These are phyloP conservation scores for Battus philenor DNA, from an alignment of 1,140 invertebrate species.

Conservation along the genomic window DNA sequence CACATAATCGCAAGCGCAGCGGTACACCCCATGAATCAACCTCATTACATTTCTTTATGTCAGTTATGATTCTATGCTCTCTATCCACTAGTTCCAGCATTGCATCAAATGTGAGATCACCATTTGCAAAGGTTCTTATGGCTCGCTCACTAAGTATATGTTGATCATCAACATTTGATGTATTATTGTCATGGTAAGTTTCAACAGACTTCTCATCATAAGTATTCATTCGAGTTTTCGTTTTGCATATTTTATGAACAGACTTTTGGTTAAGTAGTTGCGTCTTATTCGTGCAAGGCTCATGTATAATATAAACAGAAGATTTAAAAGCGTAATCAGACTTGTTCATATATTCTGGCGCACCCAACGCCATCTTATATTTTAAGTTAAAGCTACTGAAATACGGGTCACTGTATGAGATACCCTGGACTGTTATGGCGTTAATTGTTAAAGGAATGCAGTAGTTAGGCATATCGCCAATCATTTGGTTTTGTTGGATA, in stretches of 20 bases:
- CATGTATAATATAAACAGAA: slow-evolving; percentile 76
- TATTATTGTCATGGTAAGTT: slow-evolving; percentile 70
- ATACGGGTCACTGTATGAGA: slow-evolving; percentile 78
- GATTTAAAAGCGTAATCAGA: slow-evolving; percentile 78
- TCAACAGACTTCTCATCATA: slow-evolving; percentile 50
- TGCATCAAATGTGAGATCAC: slow-evolving; percentile 62
- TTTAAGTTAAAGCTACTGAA: slow-evolving; percentile 79
- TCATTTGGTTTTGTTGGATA: slow-evolving; percentile 77
- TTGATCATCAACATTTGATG: slow-evolving; percentile 40
- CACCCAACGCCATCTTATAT: slow-evolving; percentile 72
- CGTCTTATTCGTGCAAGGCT: slow-evolving; percentile 62
- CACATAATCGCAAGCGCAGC: slow-evolving; percentile 78
- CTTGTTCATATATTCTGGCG: slow-evolving; percentile 75
- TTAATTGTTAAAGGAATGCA: slow-evolving; percentile 79
- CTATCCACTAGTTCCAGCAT: slow-evolving; percentile 61
- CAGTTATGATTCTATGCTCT: slow-evolving; percentile 46
- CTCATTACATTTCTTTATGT: slow-evolving; percentile 37
- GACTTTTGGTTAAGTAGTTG: slow-evolving; percentile 66
- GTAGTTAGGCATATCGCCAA: slow-evolving; percentile 77
- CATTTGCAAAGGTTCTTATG: slow-evolving; percentile 52
- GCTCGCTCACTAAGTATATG: slow-evolving; percentile 34
- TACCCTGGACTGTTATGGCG: slow-evolving; percentile 79
- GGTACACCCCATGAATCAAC: slow-evolving; percentile 78
- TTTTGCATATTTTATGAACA: slow-evolving; percentile 65
- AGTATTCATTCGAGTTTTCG: slow-evolving; percentile 65